These are phyloP conservation scores for Drosophila villosipedis DNA, from an alignment of 2,888 invertebrate genomes.

Conservation along the genomic window DNA sequence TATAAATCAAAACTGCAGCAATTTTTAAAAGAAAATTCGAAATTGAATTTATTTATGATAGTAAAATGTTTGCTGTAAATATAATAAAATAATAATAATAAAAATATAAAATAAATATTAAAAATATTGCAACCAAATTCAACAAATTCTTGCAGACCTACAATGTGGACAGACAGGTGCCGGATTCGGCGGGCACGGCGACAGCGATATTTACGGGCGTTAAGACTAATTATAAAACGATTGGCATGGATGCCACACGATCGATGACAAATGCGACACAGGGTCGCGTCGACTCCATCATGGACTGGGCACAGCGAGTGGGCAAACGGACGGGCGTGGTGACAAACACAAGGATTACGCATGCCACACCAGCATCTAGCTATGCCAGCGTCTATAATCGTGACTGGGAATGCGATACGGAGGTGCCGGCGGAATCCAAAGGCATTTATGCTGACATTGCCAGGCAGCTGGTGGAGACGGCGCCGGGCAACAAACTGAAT, in stretches of 20 bases:
- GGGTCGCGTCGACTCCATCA: conserved; percentile 86
- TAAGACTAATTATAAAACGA: conserved; percentile 87
- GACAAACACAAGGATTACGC: conserved; percentile 89
- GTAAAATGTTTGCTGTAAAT: neutral
- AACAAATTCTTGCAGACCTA: conserved; percentile 87
- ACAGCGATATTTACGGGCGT: conserved; percentile 89
- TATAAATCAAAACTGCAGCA: no score
- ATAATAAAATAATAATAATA: no score
- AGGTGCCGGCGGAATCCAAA: conserved; percentile 83
- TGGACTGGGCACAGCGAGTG: conserved; percentile 87
- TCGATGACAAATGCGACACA: conserved; percentile 81
- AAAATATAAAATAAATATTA: neutral
- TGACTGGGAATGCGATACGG: conserved; percentile 88
- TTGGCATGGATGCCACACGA: conserved; percentile 86
- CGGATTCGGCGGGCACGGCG: conserved; percentile 90
- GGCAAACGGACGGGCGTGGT: conserved; percentile 88
- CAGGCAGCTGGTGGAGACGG: conserved; percentile 87
- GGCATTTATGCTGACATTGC: conserved; percentile 87
- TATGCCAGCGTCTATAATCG: conserved; percentile 87
- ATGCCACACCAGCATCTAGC: conserved; percentile 88
- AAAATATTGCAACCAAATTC: neutral
- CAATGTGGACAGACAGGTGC: conserved; percentile 89
- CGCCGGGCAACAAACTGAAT: conserved; percentile 87
- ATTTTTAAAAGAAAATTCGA: no score
- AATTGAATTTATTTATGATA: neutral